Conservation (phyloP, 37 sponge, comb jelly and placozoan genomes). For the Ianthella basta region DNA sequence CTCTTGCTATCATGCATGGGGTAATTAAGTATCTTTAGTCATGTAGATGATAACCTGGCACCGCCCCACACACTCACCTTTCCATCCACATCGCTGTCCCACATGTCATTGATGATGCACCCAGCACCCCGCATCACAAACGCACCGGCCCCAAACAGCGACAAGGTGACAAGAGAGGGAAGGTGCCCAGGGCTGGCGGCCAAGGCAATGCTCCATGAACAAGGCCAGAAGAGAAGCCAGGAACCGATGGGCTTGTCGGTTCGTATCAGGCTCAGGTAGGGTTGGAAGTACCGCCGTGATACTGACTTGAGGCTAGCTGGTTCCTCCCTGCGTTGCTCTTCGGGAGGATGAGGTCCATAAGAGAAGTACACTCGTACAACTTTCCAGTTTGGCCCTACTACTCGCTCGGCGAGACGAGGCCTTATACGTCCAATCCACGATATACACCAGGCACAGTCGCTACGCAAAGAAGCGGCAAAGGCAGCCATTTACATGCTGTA, state of each 20-base stretch:
- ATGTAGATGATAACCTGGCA: too few species aligned
- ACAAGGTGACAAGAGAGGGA: constrained; percentile 15
- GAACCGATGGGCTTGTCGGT: constrained; percentile 73
- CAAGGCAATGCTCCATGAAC: constrained; percentile 73
- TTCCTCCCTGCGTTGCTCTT: neutral
- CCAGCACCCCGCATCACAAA: constrained; percentile 79
- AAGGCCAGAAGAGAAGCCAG: constrained; percentile 64
- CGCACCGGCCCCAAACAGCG: constrained; percentile 61
- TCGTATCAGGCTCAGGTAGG: constrained; percentile 57
- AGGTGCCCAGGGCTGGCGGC: constrained; percentile 34
- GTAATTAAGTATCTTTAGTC: too few species aligned
- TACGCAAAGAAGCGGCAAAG: too few species aligned
- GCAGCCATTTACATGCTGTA: too few species aligned
- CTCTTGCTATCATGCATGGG: too few species aligned
- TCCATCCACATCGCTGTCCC: constrained; percentile 69
- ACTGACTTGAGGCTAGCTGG: too few species aligned
- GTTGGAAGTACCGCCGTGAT: constrained; percentile 1
- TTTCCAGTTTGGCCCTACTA: too few species aligned
- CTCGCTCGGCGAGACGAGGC: too few species aligned
- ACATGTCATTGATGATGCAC: constrained; percentile 76
- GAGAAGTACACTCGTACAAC: too few species aligned
- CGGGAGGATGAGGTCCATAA: neutral
- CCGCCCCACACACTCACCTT: constrained; percentile 24
- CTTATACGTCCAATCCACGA: too few species aligned
- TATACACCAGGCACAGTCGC: too few species aligned